These are phyloP conservation scores for Sclerodermus sp. DNA, from an alignment of 2,888 invertebrate species.

Conservation along the genomic window DNA sequence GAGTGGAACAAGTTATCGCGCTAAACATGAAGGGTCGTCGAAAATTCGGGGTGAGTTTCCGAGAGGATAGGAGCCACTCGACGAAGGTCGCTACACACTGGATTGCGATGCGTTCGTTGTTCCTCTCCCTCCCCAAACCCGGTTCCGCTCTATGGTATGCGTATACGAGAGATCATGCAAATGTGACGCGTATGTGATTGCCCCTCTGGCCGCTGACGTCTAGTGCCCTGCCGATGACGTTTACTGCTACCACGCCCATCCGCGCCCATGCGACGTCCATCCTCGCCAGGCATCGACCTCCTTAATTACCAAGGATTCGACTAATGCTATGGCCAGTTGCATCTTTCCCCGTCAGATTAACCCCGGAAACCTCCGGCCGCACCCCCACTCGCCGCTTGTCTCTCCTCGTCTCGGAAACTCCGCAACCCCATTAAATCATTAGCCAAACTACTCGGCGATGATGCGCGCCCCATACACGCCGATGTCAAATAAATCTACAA, in stretches of 20 bases:
- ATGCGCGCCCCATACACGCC: no score
- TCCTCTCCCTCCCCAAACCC: no score
- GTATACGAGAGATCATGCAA: slow-evolving; percentile 6
- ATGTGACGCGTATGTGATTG: no score
- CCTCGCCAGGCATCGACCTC: slow-evolving; percentile 42
- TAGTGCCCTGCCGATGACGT: slow-evolving; percentile 55
- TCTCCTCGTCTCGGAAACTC: no score
- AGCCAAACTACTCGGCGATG: no score
- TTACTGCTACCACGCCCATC: slow-evolving; percentile 52
- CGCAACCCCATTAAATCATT: no score
- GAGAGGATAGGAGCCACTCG: neutral
- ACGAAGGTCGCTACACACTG: no score
- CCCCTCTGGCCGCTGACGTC: slow-evolving; percentile 42
- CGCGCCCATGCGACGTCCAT: slow-evolving; percentile 34
- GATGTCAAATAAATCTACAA: no score
- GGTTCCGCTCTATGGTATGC: neutral
- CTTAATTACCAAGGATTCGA: slow-evolving; percentile 44
- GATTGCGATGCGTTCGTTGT: slow-evolving; percentile 20
- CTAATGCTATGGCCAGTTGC: neutral
- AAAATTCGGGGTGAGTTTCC: slow-evolving; percentile 20
- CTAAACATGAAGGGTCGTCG: slow-evolving; percentile 26
- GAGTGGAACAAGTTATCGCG: slow-evolving; percentile 21
- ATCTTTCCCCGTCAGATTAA: no score
- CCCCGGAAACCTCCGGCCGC: no score
- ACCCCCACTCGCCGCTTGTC: no score